Evolutionary conservation across 2,113 vertebrate genomes (phyloP).

Genomic region (Lepus americanus): DNA sequence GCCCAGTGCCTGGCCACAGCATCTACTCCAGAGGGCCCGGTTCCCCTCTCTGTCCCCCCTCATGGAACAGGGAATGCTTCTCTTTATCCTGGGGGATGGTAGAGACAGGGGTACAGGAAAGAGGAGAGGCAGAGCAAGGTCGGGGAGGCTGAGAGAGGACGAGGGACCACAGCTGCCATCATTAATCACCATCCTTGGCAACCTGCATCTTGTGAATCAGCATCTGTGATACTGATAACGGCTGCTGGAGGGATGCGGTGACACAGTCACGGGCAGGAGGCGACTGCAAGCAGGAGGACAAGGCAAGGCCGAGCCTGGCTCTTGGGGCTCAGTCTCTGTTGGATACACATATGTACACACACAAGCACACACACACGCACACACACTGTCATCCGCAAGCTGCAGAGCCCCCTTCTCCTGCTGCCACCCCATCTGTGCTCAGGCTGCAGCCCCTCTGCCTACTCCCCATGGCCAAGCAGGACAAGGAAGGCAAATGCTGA

Average conservation of each 20-base stretch:
- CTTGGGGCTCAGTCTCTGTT: conserved; percentile 44
- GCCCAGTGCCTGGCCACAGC: conserved; percentile 4
- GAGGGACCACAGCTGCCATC: conserved; percentile 57
- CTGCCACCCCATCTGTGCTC: conserved; percentile 79
- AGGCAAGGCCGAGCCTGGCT: neutral
- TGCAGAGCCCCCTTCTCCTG: conserved; percentile 70
- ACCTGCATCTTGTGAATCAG: conserved; percentile 68
- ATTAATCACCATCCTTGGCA: conserved; percentile 71
- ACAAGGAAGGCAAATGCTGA: conserved; percentile 49
- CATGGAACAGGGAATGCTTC: neutral
- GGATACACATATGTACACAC: neutral
- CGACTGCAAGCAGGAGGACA: neutral
- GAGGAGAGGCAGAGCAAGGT: conserved; percentile 42
- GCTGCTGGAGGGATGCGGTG: conserved; percentile 37
- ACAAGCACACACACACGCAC: neutral
- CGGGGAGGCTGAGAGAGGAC: conserved; percentile 20
- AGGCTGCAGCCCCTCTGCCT: conserved; percentile 59
- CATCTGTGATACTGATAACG: conserved; percentile 71
- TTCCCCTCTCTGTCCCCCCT: neutral
- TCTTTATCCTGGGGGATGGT: conserved; percentile 13
- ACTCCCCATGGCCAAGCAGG: conserved; percentile 61
- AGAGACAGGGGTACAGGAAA: neutral
- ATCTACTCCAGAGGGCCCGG: neutral
- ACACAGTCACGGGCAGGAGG: conserved; percentile 23
- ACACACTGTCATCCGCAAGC: conserved; percentile 44